Evolutionary conservation across 2,888 invertebrate species (phyloP).

Genomic region (Dynastes tityus): DNA sequence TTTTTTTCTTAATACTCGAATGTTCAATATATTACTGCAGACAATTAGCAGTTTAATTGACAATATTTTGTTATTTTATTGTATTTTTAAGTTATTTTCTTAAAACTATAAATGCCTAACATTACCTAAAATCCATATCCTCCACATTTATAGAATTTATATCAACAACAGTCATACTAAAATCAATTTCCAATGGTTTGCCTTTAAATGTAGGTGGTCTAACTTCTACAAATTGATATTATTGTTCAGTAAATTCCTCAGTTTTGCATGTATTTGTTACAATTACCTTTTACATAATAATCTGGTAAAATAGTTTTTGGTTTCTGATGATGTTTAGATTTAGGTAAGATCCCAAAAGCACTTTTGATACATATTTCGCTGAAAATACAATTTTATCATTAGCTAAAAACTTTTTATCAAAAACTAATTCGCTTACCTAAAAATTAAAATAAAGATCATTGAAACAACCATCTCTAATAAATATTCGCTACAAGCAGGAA

Average conservation of each 20-base stretch:
- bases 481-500: background rate
- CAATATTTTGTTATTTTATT: no score
- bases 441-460: background rate
- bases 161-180: constrained; percentile 88
- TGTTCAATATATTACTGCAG: no score
- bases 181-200: constrained; percentile 83
- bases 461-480: background rate
- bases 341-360: constrained; percentile 35
- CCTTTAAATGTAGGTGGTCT: constrained; percentile 83
- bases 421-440: constrained; percentile 22
- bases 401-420: background rate
- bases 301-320: constrained; percentile 81
- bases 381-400: background rate
- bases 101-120: background rate
- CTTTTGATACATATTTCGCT: constrained; percentile 12
- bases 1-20: no score
- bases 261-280: background rate
- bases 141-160: constrained; percentile 91
- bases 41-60: no score
- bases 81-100: no score
- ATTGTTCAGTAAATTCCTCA: background rate
- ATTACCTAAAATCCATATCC: constrained; percentile 90
- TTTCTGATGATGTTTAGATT: constrained; percentile 61
- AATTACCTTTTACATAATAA: constrained; percentile 83
- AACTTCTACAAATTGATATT: constrained; percentile 74